Evolutionary conservation across 2,797 vertebrate genomes (phyloP), one percentile per base, ranked within the genome.

Genomic region (Scyliorhinus canicula): DNA sequence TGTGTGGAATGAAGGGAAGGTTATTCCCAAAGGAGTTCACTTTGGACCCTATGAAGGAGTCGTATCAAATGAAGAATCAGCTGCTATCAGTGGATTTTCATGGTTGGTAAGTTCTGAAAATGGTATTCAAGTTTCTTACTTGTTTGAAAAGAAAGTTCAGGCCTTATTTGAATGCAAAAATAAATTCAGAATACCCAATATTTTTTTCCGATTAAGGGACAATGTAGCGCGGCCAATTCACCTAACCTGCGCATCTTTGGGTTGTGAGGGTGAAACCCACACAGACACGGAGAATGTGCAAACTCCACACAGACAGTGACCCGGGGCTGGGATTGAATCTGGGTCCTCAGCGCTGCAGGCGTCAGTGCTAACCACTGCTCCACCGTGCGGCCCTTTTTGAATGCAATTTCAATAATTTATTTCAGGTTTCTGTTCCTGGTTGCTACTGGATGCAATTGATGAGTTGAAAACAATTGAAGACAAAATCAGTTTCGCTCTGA

Each of bases 11-110:
- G 97, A 98, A 21, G 97, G 96, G 0, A 96, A 96, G 0, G 67
- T 95, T 0, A 95, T 98, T 79, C 97, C 97, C 0, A 95, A 97
- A 0, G 98, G 98, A 71, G 97, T 98, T 97, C 98, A 98, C 96
- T 98, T 98, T 93, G 98, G 98, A 50, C 98, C 98, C 0, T 98
- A 96, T 16, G 97, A 98, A 95, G 98, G 98, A 26, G 97, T 97
- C 65, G 21, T 97, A 95, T 97, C 97, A 1, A 97, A 97, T 6
- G 96, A 96, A 7, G 98, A 98, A 95, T 96, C 96, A 11, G 98
- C 97, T 0, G 71, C 97, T 44, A 95, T 96, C 8, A 98, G 97
- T 95, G 96, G 96, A 52, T 98, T 97, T 95, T 97, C 98, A 35
- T 98, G 98, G 98, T 97, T 98, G 97, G 98, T 98, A 95, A 97